phyloP scores from a whole-genome alignment of 2,888 invertebrate species.

The Ganaspis brasiliensis region DNA sequence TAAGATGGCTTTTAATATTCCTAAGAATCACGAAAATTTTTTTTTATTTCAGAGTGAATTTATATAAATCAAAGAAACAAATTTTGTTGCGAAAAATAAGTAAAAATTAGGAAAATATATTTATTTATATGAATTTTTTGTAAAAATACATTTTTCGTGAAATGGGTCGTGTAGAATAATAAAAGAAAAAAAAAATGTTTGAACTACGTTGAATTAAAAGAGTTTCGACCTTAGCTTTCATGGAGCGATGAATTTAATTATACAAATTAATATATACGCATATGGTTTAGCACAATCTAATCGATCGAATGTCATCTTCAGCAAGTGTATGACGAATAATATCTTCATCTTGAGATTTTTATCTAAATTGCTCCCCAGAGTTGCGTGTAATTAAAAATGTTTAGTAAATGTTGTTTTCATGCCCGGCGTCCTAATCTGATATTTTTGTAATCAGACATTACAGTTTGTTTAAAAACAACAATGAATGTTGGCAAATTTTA shows the following conservation, averaged over 20 bases:
- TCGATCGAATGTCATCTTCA: neutral
- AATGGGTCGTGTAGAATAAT: too few relatives aligned
- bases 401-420: neutral
- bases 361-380: neutral
- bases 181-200: too few relatives aligned
- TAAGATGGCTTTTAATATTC: neutral
- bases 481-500: neutral
- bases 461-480: neutral
- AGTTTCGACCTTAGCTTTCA: neutral
- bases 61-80: too few relatives aligned
- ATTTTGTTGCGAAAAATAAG: too few relatives aligned
- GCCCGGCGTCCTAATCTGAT: neutral
- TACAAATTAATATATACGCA: slow-evolving; percentile 4
- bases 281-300: neutral
- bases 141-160: too few relatives aligned
- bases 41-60: too few relatives aligned
- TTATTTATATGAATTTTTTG: too few relatives aligned
- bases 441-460: neutral
- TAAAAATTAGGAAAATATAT: too few relatives aligned
- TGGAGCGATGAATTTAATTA: neutral
- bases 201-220: too few relatives aligned
- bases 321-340: neutral
- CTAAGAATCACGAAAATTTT: neutral
- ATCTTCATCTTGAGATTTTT: neutral
- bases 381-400: slow-evolving; percentile 4